Base-by-base conservation (phyloP, 2,888 invertebrate genomes). In the Diloba caeruleocephala region DNA sequence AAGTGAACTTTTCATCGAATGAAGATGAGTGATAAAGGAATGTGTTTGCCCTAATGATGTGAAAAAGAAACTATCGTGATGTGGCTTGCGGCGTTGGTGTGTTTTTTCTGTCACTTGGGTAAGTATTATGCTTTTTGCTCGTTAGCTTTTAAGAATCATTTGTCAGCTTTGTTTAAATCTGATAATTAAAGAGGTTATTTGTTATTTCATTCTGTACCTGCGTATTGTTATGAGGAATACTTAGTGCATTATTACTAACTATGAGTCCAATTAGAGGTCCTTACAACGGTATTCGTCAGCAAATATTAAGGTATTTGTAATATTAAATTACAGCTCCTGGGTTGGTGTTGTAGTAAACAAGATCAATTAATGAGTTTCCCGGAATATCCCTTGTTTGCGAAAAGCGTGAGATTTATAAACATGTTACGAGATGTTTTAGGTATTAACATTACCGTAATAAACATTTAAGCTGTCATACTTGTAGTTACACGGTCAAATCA, bases 61-160 rank as follows among this genome's bases (percentile, higher is more conserved):
- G 88, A 90, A 86, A 79, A 83, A 79, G 77, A 79, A 82, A 70
- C 59, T 53, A 65, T 78, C 82, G 85, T 76, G 78, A 90, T 91
- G 91, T 87, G 88, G 87, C 77, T 88, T 71, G 78, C 84, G 74
- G 84, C 81, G 74, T 79, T 90, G 79, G 79, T 89, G 82, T 88
- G 81, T 77, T 79, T 90, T 55, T 81, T 89, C 71, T 84, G 83
- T 78, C 85, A 86, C 71, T 79, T 88, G 60, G 91, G 91, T 92
- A 73, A 84, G 91, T 86, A 7, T 28, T 29, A 28, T 29, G 1
- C 5, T 34, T 46, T 44, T 52, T 32, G 23, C 37, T 63, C 55
- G 32, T 62, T 56, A 51, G 13, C 13, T 52, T 48, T 49, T 41
- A 25, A 39, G 15, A n/a, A 32, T 19, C 14, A 6, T 14, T 37